These are phyloP conservation scores for Micoletzkya japonica DNA, from an alignment of 2,888 invertebrate genomes.

Conservation along the genomic window DNA sequence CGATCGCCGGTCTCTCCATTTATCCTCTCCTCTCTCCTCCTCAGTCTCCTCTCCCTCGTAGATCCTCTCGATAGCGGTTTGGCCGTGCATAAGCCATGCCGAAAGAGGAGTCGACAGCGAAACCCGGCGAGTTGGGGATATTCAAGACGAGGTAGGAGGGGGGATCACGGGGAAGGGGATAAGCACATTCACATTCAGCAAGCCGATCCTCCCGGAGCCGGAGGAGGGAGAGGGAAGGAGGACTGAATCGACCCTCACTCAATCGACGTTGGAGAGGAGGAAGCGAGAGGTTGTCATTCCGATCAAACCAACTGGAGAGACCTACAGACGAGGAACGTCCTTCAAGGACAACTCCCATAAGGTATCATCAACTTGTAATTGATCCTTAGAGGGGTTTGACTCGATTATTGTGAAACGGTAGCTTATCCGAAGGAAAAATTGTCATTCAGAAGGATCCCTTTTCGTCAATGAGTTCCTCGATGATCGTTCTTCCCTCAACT, in stretches of 20 bases:
- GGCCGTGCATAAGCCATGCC: not conserved
- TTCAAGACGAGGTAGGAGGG: not conserved
- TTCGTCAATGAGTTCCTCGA: slow-evolving; percentile 10
- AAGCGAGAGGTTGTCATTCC: slow-evolving; percentile 20
- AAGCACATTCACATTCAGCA: slow-evolving; percentile 3
- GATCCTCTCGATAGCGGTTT: not conserved
- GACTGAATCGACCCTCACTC: not conserved
- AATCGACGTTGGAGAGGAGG: not conserved
- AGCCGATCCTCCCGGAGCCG: not conserved
- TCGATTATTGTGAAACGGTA: too few species aligned
- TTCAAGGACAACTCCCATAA: too few species aligned
- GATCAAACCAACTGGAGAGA: slow-evolving; percentile 18
- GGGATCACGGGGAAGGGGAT: too few species aligned
- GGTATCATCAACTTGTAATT: too few species aligned
- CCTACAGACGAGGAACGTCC: slow-evolving; percentile 11
- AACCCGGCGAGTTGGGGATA: not conserved
- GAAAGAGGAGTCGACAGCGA: not conserved
- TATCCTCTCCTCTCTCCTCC: not conserved
- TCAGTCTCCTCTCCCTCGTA: not conserved
- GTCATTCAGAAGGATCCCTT: too few species aligned
- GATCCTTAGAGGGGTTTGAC: too few species aligned
- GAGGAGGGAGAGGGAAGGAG: slow-evolving; percentile 2
- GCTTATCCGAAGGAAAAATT: too few species aligned
- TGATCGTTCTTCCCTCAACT: slow-evolving; percentile 15
- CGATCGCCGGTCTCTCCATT: not conserved